Conservation (phyloP, 2,113 vertebrate species). For the Sula dactylatra region DNA sequence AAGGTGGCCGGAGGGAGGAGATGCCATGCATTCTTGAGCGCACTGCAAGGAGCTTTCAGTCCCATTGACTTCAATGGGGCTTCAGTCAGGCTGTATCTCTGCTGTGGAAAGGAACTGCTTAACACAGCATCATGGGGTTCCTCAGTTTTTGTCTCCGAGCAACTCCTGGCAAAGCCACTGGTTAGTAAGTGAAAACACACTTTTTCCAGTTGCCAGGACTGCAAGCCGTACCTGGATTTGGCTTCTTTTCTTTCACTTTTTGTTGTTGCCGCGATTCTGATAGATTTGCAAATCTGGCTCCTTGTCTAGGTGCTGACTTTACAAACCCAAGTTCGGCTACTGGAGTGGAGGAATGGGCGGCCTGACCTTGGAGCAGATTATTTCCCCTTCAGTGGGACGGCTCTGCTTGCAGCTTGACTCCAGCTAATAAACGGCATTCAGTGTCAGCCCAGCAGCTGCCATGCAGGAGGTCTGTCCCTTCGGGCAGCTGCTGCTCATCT, state of each 20-base stretch:
- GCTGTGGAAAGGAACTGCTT: constrained; percentile 20
- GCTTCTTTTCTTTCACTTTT: background rate
- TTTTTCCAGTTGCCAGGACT: background rate
- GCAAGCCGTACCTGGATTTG: background rate
- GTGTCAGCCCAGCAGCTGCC: constrained; percentile 38
- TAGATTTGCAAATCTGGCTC: background rate
- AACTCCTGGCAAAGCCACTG: constrained; percentile 8
- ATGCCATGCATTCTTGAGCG: background rate
- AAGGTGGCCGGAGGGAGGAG: background rate
- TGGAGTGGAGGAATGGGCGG: background rate
- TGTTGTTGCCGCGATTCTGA: background rate
- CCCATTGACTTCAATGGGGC: background rate
- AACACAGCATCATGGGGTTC: background rate
- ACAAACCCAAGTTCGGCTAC: background rate
- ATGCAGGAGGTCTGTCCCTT: constrained; percentile 26
- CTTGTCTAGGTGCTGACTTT: background rate
- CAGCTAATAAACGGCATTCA: background rate
- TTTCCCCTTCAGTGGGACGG: background rate
- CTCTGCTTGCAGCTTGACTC: background rate
- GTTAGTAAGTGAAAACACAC: constrained; percentile 46
- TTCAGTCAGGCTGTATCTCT: background rate
- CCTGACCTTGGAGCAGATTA: background rate
- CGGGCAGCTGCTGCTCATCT: constrained; percentile 60
- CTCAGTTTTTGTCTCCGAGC: background rate
- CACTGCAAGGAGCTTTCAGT: background rate